A percentile compares a stretch with the other conserved stretches of the same genome.
Evolutionary conservation across 2,888 invertebrate genomes (phyloP).

Genomic region (Megastigmus dorsalis): DNA sequence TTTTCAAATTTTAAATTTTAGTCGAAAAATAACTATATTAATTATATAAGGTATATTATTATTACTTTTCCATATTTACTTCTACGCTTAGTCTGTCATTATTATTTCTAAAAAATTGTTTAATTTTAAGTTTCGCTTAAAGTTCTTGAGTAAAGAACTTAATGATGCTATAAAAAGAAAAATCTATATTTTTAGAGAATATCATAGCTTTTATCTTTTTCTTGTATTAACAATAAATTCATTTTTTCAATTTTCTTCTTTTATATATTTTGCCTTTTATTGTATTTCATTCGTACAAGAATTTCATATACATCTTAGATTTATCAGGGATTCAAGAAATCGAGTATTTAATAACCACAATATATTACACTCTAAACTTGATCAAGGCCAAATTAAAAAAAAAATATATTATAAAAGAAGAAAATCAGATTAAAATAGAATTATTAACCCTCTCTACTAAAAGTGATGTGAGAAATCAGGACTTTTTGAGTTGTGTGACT

Average conservation of each 20-base stretch:
- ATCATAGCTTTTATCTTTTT: slow-evolving; percentile 3
- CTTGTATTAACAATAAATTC: not conserved
- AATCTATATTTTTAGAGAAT: not conserved
- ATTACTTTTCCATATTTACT: not conserved
- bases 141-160: not conserved
- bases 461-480: too few relatives aligned
- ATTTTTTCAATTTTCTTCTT: too few relatives aligned
- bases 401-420: too few relatives aligned
- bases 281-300: not conserved
- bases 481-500: too few relatives aligned
- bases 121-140: not conserved
- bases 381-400: too few relatives aligned
- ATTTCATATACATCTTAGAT: not conserved
- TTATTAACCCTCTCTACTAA: too few relatives aligned
- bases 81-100: not conserved
- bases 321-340: too few relatives aligned
- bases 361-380: too few relatives aligned
- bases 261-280: too few relatives aligned
- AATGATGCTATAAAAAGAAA: not conserved
- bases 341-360: too few relatives aligned
- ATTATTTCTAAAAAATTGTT: not conserved
- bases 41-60: too few relatives aligned
- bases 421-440: too few relatives aligned
- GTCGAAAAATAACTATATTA: slow-evolving; percentile 38
- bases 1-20: slow-evolving; percentile 35